Base-by-base conservation (phyloP, 2,888 invertebrate genomes). In the Zaprionus bogoriensis region DNA sequence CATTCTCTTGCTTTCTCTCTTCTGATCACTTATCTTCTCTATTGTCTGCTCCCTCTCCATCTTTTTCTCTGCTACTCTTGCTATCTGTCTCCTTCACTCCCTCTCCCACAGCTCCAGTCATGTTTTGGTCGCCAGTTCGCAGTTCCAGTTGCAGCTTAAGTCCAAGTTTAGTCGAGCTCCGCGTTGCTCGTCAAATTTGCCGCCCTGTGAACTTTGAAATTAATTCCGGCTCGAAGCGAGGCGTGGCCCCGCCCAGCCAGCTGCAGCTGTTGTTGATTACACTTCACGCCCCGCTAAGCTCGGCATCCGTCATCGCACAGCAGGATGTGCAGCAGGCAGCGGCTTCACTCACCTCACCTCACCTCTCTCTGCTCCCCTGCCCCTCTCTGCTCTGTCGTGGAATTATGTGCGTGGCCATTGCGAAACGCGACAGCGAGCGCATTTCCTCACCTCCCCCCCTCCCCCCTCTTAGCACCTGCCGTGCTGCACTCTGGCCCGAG, bases 161-260 rank as follows among this genome's bases (percentile, higher is more conserved):
- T 42, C 27, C 20, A 25, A 28, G 50, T 25, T 41, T 25, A 9
- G 58, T 30, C n/a, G n/a, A n/a, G n/a, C n/a, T n/a, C 32, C 12
- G 22, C 20, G 71, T 52, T 67, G 86, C 86, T 82, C 86, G 82
- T 85, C 80, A 85, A 82, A 82, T 80, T 76, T 85, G 74, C 74
- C 51, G 63, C 60, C 55, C 61, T 82, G 63, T 53, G 61, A 82
- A 77, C 83, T 81, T 81, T 64, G 48, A 85, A 86, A 85, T 82
- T 61, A 77, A 86, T 81, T 79, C 80, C 59, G 46, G 60, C 51
- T 51, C 42, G 41, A n/a, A 54, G 42, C 67, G 58, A 52, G 51
- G 47, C 74, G 60, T 51, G n/a, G 27, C 53, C 60, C 44, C 54
- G 58, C 62, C 41, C 20, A 10, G 12, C 36, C 22, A 9, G 64